Evolutionary conservation across 2,797 vertebrate species (phyloP).

Genomic region (Xerus rutilus): DNA sequence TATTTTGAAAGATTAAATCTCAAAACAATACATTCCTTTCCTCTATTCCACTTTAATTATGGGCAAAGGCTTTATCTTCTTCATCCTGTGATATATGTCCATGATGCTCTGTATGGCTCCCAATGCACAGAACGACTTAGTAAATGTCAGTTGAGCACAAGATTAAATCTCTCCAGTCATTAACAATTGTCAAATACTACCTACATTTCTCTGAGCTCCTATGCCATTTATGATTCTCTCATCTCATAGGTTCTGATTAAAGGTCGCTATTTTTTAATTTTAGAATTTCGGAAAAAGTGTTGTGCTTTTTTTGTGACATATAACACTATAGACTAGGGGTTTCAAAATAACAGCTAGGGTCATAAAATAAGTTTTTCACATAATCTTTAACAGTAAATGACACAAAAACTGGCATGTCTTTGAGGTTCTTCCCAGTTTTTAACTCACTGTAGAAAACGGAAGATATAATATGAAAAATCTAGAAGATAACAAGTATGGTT

Average conservation of each 20-base stretch:
- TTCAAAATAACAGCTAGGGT: conserved; percentile 32
- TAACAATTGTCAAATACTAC: background rate
- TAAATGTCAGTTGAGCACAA: background rate
- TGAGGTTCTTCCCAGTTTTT: conserved; percentile 11
- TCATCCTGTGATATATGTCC: background rate
- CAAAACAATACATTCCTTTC: background rate
- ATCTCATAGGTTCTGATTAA: background rate
- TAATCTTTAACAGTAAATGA: background rate
- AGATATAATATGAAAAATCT: conserved; percentile 3
- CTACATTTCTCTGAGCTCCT: background rate
- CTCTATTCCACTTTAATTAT: background rate
- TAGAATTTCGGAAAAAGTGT: conserved; percentile 20
- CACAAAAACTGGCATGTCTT: background rate
- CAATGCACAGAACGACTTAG: background rate
- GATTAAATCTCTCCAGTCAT: background rate
- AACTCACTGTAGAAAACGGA: background rate
- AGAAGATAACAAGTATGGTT: background rate
- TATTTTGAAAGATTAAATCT: conserved; percentile 36
- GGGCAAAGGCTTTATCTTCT: background rate
- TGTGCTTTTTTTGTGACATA: background rate
- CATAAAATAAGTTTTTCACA: conserved; percentile 1
- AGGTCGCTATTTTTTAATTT: conserved; percentile 15
- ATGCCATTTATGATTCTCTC: background rate
- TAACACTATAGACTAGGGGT: background rate
- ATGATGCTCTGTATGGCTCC: background rate